These are phyloP conservation scores for Rhincodon typus DNA, from an alignment of 2,797 vertebrate genomes.

Conservation along the genomic window DNA sequence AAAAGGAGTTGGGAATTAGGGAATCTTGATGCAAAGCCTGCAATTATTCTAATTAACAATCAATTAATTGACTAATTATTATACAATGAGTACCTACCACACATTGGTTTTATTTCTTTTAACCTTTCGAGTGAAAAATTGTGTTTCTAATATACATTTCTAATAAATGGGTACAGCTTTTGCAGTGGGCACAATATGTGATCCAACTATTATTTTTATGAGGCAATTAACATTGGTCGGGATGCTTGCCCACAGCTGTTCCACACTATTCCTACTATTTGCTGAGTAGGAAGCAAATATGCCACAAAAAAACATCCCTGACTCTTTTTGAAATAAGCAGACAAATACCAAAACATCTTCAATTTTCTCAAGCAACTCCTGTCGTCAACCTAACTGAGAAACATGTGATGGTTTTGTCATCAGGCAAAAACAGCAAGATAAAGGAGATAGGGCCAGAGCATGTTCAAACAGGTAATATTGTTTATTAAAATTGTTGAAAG, in stretches of 20 bases:
- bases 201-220: neutral
- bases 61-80: conserved; percentile 36
- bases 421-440: neutral
- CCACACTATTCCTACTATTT: neutral
- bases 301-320: too few relatives aligned
- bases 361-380: too few relatives aligned
- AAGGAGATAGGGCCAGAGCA: neutral
- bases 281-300: neutral
- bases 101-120: neutral
- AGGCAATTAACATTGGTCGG: neutral
- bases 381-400: neutral
- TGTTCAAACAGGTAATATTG: neutral
- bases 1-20: conserved; percentile 22
- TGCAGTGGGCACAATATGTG: too few relatives aligned
- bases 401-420: neutral
- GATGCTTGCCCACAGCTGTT: neutral
- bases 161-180: neutral
- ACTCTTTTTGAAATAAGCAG: neutral
- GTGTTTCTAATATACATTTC: neutral
- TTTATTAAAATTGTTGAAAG: neutral
- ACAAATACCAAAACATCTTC: too few relatives aligned
- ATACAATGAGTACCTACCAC: neutral
- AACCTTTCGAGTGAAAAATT: neutral
- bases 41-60: conserved; percentile 37
- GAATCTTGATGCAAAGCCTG: conserved; percentile 28